Evolutionary conservation across 2,888 invertebrate genomes (phyloP).

Genomic region (Tridacna gigas): DNA sequence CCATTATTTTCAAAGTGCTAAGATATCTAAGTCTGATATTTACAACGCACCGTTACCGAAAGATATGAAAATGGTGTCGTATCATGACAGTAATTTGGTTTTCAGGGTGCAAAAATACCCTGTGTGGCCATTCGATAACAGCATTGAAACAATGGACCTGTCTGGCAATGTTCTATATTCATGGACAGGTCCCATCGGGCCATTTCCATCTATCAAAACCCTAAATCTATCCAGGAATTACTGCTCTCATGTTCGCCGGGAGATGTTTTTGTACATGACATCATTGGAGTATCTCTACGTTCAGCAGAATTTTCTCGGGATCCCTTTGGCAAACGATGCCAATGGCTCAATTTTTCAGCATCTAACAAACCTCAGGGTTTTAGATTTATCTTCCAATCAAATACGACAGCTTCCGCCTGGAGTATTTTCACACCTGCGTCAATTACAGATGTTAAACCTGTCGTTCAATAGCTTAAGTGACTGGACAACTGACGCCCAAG

Average conservation of each 20-base stretch:
- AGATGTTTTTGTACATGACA: constrained; percentile 18
- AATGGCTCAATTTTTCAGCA: constrained; percentile 24
- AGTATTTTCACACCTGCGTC: not conserved
- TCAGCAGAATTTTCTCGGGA: constrained; percentile 46
- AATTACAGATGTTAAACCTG: constrained; percentile 29
- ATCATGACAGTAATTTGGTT: constrained; percentile 20
- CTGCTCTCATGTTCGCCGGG: constrained; percentile 8
- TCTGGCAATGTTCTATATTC: constrained; percentile 36
- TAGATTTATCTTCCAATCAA: constrained; percentile 40
- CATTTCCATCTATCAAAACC: constrained; percentile 30
- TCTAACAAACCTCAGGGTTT: constrained; percentile 24
- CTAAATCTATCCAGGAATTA: constrained; percentile 43
- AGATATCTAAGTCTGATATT: not conserved
- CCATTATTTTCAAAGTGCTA: constrained; percentile 5
- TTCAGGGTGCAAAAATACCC: constrained; percentile 8
- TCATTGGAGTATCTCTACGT: constrained; percentile 27
- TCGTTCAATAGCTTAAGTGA: constrained; percentile 37
- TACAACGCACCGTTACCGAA: constrained; percentile 14
- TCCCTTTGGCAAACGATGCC: constrained; percentile 1
- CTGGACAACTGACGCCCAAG: not conserved
- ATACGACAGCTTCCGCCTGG: constrained; percentile 15
- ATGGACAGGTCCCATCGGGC: constrained; percentile 29
- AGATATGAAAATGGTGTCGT: not conserved
- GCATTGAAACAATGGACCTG: constrained; percentile 28
- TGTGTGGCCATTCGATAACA: constrained; percentile 8